Conservation (phyloP, 2,888 invertebrate species). For the Orthosia cruda region DNA sequence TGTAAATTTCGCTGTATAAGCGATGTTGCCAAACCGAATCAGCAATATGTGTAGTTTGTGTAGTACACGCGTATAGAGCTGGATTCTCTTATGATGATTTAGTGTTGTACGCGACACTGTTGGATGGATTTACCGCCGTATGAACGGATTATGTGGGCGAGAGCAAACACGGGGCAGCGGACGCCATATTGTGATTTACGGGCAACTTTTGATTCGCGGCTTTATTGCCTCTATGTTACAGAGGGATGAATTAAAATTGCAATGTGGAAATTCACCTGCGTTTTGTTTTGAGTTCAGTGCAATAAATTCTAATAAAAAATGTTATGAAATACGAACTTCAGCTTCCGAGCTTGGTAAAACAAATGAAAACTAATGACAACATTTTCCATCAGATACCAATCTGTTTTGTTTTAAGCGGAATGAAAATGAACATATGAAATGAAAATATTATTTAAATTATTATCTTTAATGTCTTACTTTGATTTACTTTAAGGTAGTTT, state of each 20-base stretch:
- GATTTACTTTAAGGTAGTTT: too few species aligned
- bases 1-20: slow-evolving; percentile 71
- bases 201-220: slow-evolving; percentile 90
- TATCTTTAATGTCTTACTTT: too few species aligned
- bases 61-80: slow-evolving; percentile 79
- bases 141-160: slow-evolving; percentile 92
- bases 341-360: neutral
- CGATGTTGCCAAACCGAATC: slow-evolving; percentile 81
- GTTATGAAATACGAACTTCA: slow-evolving; percentile 25
- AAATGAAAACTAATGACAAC: slow-evolving; percentile 41
- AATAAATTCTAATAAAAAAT: slow-evolving; percentile 39
- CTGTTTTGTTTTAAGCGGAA: slow-evolving; percentile 36
- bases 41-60: slow-evolving; percentile 79
- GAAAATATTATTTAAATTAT: too few species aligned
- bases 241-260: slow-evolving; percentile 77
- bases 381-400: slow-evolving; percentile 27
- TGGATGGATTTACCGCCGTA: slow-evolving; percentile 91
- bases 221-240: slow-evolving; percentile 85
- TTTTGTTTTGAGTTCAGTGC: slow-evolving; percentile 40
- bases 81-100: slow-evolving; percentile 92
- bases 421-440: slow-evolving; percentile 14
- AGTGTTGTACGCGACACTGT: slow-evolving; percentile 87
- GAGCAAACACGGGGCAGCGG: slow-evolving; percentile 91
- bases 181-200: slow-evolving; percentile 91
- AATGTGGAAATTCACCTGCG: slow-evolving; percentile 69